Evolutionary conservation across 1,140 invertebrate genomes (phyloP).

Genomic region (Ceratosolen fusciceps): DNA sequence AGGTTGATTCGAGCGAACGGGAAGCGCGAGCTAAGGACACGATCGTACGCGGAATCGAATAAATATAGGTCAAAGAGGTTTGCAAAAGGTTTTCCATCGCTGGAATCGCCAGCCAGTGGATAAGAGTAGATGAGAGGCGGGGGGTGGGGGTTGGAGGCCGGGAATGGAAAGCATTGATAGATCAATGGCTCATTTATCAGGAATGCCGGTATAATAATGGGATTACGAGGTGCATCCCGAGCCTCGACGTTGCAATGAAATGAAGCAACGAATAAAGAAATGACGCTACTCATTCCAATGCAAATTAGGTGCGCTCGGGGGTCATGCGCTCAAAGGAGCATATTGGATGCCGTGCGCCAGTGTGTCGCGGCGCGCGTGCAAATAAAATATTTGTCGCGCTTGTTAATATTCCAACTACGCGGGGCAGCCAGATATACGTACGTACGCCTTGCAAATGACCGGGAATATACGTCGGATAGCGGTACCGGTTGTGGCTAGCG

Average conservation of each 20-base stretch:
- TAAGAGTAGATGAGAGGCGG: no score
- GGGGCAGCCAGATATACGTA: slow-evolving; percentile 43
- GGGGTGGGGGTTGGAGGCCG: no score
- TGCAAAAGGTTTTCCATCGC: no score
- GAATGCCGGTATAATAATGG: not conserved
- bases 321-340: not conserved
- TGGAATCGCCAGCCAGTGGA: no score
- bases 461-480: slow-evolving; percentile 63
- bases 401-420: not conserved
- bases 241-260: not conserved
- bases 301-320: slow-evolving; percentile 1
- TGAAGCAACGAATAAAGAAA: slow-evolving; percentile 4
- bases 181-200: not conserved
- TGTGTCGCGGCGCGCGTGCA: not conserved
- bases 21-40: no score
- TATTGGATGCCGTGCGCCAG: not conserved
- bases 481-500: slow-evolving; percentile 67
- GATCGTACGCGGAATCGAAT: no score
- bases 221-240: not conserved
- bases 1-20: no score
- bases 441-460: no score
- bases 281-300: slow-evolving; percentile 33
- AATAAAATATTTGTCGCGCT: not conserved
- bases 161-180: no score
- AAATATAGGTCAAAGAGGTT: no score